A percentile compares a stretch with the other conserved stretches of the same genome.
These are phyloP conservation scores for Dendrocincla tyrannina DNA, from an alignment of 2,797 vertebrate genomes.

Conservation along the genomic window DNA sequence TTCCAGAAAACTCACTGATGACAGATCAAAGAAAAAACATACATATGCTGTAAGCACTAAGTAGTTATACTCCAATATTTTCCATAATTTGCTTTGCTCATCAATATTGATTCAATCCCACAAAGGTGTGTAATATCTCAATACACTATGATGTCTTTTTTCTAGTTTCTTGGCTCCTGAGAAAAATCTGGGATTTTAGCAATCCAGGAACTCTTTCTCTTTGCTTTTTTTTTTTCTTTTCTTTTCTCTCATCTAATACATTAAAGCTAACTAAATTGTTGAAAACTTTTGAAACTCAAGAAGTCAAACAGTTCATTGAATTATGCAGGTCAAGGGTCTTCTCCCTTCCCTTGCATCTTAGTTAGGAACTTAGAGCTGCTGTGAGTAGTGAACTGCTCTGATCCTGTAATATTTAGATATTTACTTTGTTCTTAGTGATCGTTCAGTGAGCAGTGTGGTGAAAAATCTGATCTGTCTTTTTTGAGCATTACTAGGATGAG, in stretches of 20 bases:
- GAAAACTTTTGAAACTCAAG: not conserved
- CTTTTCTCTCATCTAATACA: not conserved
- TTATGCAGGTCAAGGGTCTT: not conserved
- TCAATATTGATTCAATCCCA: not conserved
- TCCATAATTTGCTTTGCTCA: not conserved
- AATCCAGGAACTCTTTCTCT: not conserved
- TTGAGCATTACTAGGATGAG: not conserved
- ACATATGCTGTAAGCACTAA: not conserved
- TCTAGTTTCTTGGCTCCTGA: not conserved
- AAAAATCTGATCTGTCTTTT: not conserved
- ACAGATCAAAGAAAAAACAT: not conserved
- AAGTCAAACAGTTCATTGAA: not conserved
- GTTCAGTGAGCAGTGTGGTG: not conserved
- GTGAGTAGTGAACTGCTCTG: not conserved
- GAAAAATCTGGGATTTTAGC: not conserved
- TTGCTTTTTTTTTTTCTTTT: not conserved
- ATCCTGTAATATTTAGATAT: not conserved
- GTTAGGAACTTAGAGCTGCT: not conserved
- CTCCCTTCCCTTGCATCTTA: not conserved
- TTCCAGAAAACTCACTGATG: not conserved
- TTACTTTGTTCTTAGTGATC: not conserved
- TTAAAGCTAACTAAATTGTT: not conserved
- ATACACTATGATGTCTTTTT: not conserved
- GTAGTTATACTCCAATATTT: not conserved
- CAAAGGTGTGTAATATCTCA: not conserved